Evolutionary conservation across 2,113 vertebrate species (phyloP).

Genomic region (Sinocyclocheilus maitianheensis): DNA sequence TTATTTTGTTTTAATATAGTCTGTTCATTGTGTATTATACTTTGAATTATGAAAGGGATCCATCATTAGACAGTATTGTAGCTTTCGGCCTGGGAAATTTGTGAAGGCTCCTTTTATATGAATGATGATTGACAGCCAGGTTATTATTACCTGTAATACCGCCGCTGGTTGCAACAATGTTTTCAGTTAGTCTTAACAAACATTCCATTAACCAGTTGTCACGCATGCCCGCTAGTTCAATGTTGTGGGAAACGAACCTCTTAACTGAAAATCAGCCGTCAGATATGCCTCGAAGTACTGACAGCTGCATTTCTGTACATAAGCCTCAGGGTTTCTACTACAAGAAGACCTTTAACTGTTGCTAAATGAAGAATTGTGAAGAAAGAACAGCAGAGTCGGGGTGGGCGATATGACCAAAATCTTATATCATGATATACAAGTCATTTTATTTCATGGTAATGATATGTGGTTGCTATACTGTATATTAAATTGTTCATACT

Average conservation of each 20-base stretch:
- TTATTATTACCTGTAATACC: slow-evolving; percentile 12
- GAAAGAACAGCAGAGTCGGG: background rate
- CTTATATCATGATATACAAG: no score
- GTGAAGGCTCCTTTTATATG: background rate
- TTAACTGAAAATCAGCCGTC: background rate
- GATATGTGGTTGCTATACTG: no score
- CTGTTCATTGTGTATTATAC: no score
- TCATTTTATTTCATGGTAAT: no score
- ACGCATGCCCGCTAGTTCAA: background rate
- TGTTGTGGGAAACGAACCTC: slow-evolving; percentile 35
- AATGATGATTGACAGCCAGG: slow-evolving; percentile 17
- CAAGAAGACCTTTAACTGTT: background rate
- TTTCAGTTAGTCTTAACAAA: slow-evolving; percentile 33
- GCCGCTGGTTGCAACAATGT: slow-evolving; percentile 17
- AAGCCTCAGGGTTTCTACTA: background rate
- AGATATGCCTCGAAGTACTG: background rate
- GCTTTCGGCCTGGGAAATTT: slow-evolving; percentile 2
- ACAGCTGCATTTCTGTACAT: background rate
- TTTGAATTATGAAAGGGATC: background rate
- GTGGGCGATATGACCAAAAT: no score
- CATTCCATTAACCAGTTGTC: slow-evolving; percentile 39
- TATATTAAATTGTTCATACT: no score
- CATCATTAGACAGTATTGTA: background rate
- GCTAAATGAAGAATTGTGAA: background rate
- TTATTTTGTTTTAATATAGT: no score